Percentiles rank a stretch among this genome's conserved stretches.
These are phyloP conservation scores for Lampropteryx suffumata DNA, from an alignment of 2,888 invertebrate genomes.

Conservation along the genomic window DNA sequence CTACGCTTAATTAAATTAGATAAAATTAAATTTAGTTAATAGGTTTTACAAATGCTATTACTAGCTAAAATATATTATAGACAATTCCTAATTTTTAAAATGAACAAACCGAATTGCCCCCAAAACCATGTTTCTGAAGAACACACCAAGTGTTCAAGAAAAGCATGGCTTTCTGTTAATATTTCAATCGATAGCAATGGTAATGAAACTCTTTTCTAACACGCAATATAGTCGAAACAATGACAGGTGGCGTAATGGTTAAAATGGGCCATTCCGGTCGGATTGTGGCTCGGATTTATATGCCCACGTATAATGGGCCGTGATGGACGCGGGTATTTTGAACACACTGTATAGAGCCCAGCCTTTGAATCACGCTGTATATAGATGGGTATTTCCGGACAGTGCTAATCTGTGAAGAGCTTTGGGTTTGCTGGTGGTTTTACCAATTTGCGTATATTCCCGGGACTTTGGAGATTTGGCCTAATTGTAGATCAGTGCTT, in stretches of 20 bases:
- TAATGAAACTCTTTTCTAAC: constrained; percentile 2
- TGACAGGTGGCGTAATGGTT: constrained; percentile 21
- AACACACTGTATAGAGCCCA: constrained; percentile 1
- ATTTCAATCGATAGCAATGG: background rate
- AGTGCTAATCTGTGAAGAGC: constrained; percentile 14
- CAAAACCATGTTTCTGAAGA: too few species aligned
- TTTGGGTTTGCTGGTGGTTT: constrained; percentile 1
- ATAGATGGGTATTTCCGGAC: background rate
- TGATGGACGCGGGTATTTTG: constrained; percentile 9
- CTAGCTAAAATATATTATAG: too few species aligned
- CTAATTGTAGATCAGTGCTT: too few species aligned
- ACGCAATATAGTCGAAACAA: constrained; percentile 7
- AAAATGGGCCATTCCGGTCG: constrained; percentile 19
- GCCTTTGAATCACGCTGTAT: constrained; percentile 1
- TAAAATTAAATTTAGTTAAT: too few species aligned
- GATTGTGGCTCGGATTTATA: constrained; percentile 23
- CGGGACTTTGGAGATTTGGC: too few species aligned
- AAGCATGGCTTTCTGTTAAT: too few species aligned
- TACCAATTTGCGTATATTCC: background rate
- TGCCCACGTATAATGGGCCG: constrained; percentile 3
- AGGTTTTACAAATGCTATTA: too few species aligned
- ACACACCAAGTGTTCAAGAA: too few species aligned
- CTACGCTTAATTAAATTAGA: too few species aligned
- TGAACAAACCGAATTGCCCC: too few species aligned
- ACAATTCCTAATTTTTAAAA: too few species aligned